Percentiles rank a stretch among this genome's conserved stretches.
Conservation (phyloP, 2,113 vertebrate genomes). For the Larimichthys polyactis region DNA sequence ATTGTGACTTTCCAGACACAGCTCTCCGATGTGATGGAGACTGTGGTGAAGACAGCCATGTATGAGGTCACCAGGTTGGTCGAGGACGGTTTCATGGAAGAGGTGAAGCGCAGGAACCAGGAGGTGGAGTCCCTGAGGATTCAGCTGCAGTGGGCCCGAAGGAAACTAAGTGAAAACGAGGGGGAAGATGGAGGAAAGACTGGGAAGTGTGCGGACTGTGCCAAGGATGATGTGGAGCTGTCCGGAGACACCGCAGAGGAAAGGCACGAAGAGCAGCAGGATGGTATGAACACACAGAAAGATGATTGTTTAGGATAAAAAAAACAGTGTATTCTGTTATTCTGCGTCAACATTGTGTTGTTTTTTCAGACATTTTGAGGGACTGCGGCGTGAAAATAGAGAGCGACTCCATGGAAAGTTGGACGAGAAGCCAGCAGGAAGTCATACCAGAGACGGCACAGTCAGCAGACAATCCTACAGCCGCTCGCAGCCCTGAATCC, state of each 20-base stretch:
- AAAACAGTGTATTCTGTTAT: neutral
- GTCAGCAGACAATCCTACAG: neutral
- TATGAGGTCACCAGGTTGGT: conserved; percentile 82
- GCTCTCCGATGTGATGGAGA: conserved; percentile 84
- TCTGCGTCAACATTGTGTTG: neutral
- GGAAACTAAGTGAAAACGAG: conserved; percentile 49
- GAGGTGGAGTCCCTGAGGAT: conserved; percentile 78
- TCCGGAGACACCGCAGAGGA: conserved; percentile 22
- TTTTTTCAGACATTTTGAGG: conserved; percentile 56
- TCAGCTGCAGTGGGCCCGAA: conserved; percentile 75
- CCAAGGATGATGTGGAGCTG: conserved; percentile 41
- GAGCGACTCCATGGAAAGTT: conserved; percentile 43
- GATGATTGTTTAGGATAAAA: no score
- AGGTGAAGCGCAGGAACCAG: conserved; percentile 76
- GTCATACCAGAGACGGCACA: neutral
- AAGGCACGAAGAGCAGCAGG: conserved; percentile 1
- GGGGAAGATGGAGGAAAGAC: conserved; percentile 28
- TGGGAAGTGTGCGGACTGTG: conserved; percentile 58
- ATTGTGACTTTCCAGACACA: conserved; percentile 83
- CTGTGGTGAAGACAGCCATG: conserved; percentile 82
- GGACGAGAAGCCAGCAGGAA: conserved; percentile 55
- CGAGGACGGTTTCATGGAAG: conserved; percentile 81
- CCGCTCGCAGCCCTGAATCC: conserved; percentile 19
- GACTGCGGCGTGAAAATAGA: conserved; percentile 65
- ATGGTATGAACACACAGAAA: conserved; percentile 50